Evolutionary conservation across 2,113 vertebrate species (phyloP), one percentile per base, ranked within the genome.

Genomic region (Salminus brasiliensis): DNA sequence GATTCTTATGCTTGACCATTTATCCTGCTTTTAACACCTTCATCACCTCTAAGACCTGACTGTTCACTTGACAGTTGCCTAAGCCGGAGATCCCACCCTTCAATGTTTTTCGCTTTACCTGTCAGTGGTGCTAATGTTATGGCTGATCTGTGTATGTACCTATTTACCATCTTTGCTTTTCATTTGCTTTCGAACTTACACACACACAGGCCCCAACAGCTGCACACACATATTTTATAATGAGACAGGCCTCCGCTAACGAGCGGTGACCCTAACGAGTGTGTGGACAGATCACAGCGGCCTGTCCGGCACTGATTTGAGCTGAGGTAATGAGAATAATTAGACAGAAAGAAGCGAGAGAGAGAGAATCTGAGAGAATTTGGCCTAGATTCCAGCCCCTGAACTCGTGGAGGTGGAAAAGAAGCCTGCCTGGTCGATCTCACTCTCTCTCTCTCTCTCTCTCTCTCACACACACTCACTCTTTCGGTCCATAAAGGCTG

Each of bases 301-400:
- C 90, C 83, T 91, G 92, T 92, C 90, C 86, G 72, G 74, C 32
- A 7, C 85, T 93, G 93, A 94, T 93, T 91, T 92, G 92, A 93
- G 83, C 83, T 71, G 67, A 89, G 69, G 85, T 92, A 93, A 93
- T 92, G 91, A 93, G 88, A 93, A 91, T 93, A 93, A 94, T 93
- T 90, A 83, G 78, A 73, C 83, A 84, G 68, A 47, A 13, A 57
- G 74, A 15, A 52, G n/a, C n/a, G 60, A 59, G 29, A 59, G n/a
- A n/a, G 60, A 59, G 29, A 59, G 79, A 69, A 66, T 36, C 18
- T 1, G 60, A 59, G 29, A 59, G 79, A 69, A 69, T 67, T 32
- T 34, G 62, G 32, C 62, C 62, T 66, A 39, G 32, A 66, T 66
- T 39, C 62, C 39, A 34, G 60, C 62, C 62, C 62, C 12, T 25